A percentile compares a stretch with the other conserved stretches of the same genome.
Evolutionary conservation across 2,888 invertebrate species (phyloP).

Genomic region (Dendrolimus houi): DNA sequence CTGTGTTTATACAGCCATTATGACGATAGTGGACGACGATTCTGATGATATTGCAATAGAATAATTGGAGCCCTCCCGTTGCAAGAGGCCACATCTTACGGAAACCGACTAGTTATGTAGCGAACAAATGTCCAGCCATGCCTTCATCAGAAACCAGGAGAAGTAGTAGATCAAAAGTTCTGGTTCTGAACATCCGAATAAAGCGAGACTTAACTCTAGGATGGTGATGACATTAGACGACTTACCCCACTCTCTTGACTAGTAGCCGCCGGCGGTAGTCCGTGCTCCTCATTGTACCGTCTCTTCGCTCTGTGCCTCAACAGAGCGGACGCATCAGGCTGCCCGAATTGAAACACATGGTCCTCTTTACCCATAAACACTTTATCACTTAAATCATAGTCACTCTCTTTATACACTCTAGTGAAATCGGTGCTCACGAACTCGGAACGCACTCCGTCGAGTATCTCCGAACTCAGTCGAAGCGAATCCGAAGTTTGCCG

Average conservation of each 20-base stretch:
- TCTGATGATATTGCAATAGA: too few species aligned
- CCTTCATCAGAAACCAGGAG: too few species aligned
- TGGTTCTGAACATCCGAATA: too few species aligned
- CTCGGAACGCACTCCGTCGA: slow-evolving; percentile 46
- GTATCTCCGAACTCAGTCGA: slow-evolving; percentile 55
- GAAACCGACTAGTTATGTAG: too few species aligned
- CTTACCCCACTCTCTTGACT: slow-evolving; percentile 75
- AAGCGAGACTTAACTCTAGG: too few species aligned
- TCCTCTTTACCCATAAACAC: slow-evolving; percentile 54
- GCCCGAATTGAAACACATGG: slow-evolving; percentile 73
- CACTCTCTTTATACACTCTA: slow-evolving; percentile 28
- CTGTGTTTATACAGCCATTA: too few species aligned
- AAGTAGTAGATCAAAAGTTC: too few species aligned
- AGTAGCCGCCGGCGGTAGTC: slow-evolving; percentile 55
- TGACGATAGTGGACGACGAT: too few species aligned
- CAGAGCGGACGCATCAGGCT: slow-evolving; percentile 76
- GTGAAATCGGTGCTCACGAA: slow-evolving; percentile 37
- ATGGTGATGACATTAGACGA: slow-evolving; percentile 8
- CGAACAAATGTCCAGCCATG: too few species aligned
- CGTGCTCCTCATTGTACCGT: slow-evolving; percentile 61
- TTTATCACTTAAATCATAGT: slow-evolving; percentile 41
- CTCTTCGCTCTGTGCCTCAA: slow-evolving; percentile 65
- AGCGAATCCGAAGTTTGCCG: slow-evolving; percentile 59
- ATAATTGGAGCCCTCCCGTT: too few species aligned
- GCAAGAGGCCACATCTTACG: too few species aligned